phyloP scores from a whole-genome alignment of 2,888 invertebrate genomes.

The Argyresthia goedartella region DNA sequence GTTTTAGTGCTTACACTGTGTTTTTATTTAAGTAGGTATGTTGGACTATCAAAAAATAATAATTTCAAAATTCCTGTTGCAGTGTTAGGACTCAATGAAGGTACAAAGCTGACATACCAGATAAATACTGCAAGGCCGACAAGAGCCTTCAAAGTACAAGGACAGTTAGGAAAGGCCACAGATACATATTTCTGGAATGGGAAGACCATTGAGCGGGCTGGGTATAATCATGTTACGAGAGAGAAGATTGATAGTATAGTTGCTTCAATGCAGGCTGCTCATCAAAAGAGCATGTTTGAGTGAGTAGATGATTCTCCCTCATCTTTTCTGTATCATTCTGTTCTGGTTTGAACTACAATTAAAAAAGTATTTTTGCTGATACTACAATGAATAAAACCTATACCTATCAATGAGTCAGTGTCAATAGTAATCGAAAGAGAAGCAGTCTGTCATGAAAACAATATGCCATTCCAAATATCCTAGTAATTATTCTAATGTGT shows the following conservation, averaged over 20 bases:
- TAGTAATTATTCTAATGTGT: too few relatives aligned
- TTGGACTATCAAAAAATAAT: neutral
- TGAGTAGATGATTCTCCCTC: conserved; percentile 58
- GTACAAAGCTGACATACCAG: conserved; percentile 64
- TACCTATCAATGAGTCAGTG: too few relatives aligned
- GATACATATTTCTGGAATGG: conserved; percentile 80
- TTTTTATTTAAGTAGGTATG: too few relatives aligned
- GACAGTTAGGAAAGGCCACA: conserved; percentile 82
- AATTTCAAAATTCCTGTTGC: conserved; percentile 20
- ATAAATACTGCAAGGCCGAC: conserved; percentile 75
- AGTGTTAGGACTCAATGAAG: conserved; percentile 83
- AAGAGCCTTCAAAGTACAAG: conserved; percentile 80
- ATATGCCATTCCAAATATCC: too few relatives aligned
- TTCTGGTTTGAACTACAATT: neutral
- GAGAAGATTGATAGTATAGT: conserved; percentile 80
- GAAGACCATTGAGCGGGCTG: conserved; percentile 76
- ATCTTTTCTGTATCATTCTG: too few relatives aligned
- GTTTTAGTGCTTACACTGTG: too few relatives aligned
- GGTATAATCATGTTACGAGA: conserved; percentile 77
- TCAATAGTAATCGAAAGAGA: too few relatives aligned
- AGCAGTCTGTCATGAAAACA: too few relatives aligned
- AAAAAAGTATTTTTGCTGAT: too few relatives aligned
- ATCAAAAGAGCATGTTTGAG: conserved; percentile 90
- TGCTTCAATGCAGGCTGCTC: conserved; percentile 85
- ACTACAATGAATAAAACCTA: too few relatives aligned